Evolutionary conservation across 2,113 vertebrate genomes (phyloP), one percentile per base, ranked within the genome.

Genomic region (Gobiocypris rarus): DNA sequence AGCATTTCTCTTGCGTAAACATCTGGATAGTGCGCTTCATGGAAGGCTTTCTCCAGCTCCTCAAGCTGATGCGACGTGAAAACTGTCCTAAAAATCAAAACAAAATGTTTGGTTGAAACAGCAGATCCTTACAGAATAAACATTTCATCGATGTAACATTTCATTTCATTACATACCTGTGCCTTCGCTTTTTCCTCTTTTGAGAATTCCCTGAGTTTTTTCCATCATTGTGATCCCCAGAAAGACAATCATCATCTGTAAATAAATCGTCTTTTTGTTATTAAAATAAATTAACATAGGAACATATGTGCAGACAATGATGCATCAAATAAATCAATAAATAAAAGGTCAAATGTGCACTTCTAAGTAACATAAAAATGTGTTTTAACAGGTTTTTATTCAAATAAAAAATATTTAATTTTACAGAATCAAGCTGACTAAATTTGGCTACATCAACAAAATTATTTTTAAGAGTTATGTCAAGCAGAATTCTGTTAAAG

Each of bases 1-100:
- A 99, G 91, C 97, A 97, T 98, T 94, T 99, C 97, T 80, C 97
- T 92, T 41, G 97, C 96, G 0, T 98, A 99, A 0, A 99, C 97
- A 1, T 99, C 97, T 0, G 97, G 97, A 67, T 99, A 99, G 82
- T 99, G 98, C 0, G 98, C 97, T 84, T 99, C 96, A 0, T 96
- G 96, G 83, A 99, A 99, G 0, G 97, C 97, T 84, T 98, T 99
- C 91, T 99, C 98, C 92, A 99, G 90, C 88, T 98, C 97, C 89
- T 98, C 97, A 89, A 99, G 94, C 89, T 99, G 97, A 82, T 97
- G 96, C 15, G 96, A 96, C 0, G 96, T 98, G 89, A 99, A 99
- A 63, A 99, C 97, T 0, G 97, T 99, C 92, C 98, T 99, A 89
- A 26, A 83, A 52, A 43, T 14, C 15, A 24, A 82, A 65, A 73